Evolutionary conservation across 2,797 vertebrate genomes (phyloP).

Genomic region (Somateria mollissima): DNA sequence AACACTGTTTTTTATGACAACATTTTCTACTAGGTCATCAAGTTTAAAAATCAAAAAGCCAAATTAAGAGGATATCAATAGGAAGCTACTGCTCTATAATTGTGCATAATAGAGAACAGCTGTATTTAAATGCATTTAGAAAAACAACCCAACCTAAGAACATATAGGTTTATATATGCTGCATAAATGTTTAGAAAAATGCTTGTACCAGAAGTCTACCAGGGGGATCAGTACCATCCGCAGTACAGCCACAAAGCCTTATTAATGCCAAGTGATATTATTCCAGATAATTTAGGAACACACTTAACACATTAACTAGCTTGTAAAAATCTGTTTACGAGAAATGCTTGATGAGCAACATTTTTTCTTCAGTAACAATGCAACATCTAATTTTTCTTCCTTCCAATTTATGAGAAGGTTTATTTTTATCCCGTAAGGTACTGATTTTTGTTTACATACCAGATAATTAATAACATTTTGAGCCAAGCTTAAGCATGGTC

Average conservation of each 20-base stretch:
- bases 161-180: background rate
- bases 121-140: background rate
- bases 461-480: slow-evolving; percentile 29
- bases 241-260: background rate
- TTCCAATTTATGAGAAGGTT: background rate
- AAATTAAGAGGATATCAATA: background rate
- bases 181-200: background rate
- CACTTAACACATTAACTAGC: background rate
- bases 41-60: background rate
- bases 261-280: background rate
- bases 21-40: background rate
- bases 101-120: background rate
- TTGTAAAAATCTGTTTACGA: background rate
- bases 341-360: slow-evolving; percentile 40
- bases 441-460: slow-evolving; percentile 20
- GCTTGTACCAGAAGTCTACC: background rate
- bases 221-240: background rate
- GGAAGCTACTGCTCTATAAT: background rate
- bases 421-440: slow-evolving; percentile 41
- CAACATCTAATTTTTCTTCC: slow-evolving; percentile 26
- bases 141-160: background rate
- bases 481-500: background rate
- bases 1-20: background rate
- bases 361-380: slow-evolving; percentile 25
- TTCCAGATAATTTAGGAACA: background rate